Conservation (phyloP, 2,113 vertebrate species). For the Merops nubicus region DNA sequence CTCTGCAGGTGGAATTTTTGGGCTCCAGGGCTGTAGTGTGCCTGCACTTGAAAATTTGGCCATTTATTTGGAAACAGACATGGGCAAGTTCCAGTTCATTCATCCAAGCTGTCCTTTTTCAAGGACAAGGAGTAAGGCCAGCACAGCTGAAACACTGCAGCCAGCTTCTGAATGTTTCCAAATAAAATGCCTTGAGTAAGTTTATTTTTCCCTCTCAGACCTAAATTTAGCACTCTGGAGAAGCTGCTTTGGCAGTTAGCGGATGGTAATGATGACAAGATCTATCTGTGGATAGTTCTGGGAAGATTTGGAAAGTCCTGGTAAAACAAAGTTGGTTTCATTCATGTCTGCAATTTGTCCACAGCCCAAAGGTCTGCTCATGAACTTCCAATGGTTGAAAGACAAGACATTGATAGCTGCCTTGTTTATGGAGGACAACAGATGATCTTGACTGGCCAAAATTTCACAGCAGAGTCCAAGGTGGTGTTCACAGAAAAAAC, state of each 20-base stretch:
- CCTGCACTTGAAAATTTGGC: slow-evolving; percentile 71
- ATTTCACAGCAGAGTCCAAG: slow-evolving; percentile 96
- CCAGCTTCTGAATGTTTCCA: slow-evolving; percentile 69
- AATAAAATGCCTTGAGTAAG: slow-evolving; percentile 71
- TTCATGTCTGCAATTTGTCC: slow-evolving; percentile 59
- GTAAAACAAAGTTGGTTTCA: slow-evolving; percentile 61
- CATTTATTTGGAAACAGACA: slow-evolving; percentile 65
- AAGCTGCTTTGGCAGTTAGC: slow-evolving; percentile 52
- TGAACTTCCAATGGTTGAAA: slow-evolving; percentile 97
- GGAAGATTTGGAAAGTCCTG: slow-evolving; percentile 67
- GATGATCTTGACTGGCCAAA: slow-evolving; percentile 96
- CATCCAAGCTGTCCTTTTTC: slow-evolving; percentile 71
- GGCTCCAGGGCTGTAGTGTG: slow-evolving; percentile 53
- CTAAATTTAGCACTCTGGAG: slow-evolving; percentile 69
- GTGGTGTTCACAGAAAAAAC: slow-evolving; percentile 95
- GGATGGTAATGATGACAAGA: slow-evolving; percentile 69
- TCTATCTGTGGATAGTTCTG: slow-evolving; percentile 63
- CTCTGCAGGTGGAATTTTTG: slow-evolving; percentile 67
- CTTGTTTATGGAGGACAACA: slow-evolving; percentile 94
- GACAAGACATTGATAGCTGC: slow-evolving; percentile 94
- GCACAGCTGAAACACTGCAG: slow-evolving; percentile 43
- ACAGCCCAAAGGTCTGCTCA: slow-evolving; percentile 96
- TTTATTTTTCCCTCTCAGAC: slow-evolving; percentile 71
- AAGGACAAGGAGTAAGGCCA: slow-evolving; percentile 69
- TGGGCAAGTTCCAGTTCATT: slow-evolving; percentile 68